Evolutionary conservation across 2,113 vertebrate genomes (phyloP), one percentile per base, ranked within the genome.

Genomic region (Elanoides forficatus): DNA sequence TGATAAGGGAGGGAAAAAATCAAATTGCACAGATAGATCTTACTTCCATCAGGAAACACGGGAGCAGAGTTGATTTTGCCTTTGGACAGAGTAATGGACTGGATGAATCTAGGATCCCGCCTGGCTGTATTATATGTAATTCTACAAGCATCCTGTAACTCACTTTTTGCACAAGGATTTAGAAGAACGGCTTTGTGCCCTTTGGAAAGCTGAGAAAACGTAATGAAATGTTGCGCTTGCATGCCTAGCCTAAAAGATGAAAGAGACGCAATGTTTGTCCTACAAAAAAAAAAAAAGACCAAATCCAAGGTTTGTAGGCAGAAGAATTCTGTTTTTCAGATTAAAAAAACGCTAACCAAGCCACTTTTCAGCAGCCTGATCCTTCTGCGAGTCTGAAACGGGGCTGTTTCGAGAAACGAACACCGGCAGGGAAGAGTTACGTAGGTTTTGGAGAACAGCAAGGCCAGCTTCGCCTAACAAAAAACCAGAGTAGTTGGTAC

Each of bases 351-450:
- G 13, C 50, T 50, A 25, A 50, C 26, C 50, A 15, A 26, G 8
- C 50, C 50, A 3, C 11, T 82, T 75, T 86, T 18, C 67, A 27
- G 63, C 30, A 83, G 10, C 15, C 26, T 21, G 47, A 23, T 74
- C 27, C 10, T 27, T 43, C 38, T 10, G 5, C 3, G 40, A 65
- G 30, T 7, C n/a, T 32, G 71, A 43, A 55, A 27, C 1, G 34
- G 56, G 40, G 42, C 3, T 1, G 18, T 30, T 71, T 4, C 1
- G 22, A 75, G 67, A 47, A 36, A 7, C 0, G 15, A 38, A 26
- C 32, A 1, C 6, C 6, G 55, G 47, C 0, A 36, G 40, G 25
- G n/a, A 32, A 32, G 29, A 5, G 43, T 23, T 7, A 1, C 0
- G 19, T 11, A 7, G 48, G 63, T 23, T n/a, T 21, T 1, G 3